Evolutionary conservation across 53 echinoderm and acorn worm species (phyloP).

Genomic region (Echinarachnius parma): DNA sequence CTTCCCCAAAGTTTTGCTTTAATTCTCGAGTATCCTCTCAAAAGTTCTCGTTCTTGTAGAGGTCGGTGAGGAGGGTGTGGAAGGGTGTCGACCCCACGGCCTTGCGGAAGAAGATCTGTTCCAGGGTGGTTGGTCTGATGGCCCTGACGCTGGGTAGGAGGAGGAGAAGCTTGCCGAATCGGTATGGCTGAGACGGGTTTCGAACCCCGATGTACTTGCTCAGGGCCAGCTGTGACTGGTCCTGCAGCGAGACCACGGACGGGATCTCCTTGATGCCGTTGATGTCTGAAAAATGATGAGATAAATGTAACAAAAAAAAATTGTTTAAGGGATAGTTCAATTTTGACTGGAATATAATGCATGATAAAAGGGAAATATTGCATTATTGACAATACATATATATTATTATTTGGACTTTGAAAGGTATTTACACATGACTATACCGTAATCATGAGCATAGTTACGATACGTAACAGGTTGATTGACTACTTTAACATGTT

Average conservation of each 20-base stretch:
- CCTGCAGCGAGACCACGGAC: slow-evolving; percentile 72
- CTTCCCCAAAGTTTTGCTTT: no score
- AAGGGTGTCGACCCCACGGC: slow-evolving; percentile 90
- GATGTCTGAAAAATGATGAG: slow-evolving; percentile 68
- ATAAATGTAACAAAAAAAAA: not conserved
- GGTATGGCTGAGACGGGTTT: slow-evolving; percentile 83
- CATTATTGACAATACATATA: no score
- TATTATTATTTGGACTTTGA: no score
- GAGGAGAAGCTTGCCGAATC: slow-evolving; percentile 87
- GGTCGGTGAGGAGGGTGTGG: slow-evolving; percentile 67
- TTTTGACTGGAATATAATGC: no score
- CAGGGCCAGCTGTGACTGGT: slow-evolving; percentile 92
- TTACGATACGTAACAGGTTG: no score
- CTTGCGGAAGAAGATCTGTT: slow-evolving; percentile 90
- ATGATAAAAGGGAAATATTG: no score
- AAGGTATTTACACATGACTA: no score
- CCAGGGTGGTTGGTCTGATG: slow-evolving; percentile 79
- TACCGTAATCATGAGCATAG: no score
- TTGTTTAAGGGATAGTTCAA: not conserved
- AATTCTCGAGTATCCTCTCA: slow-evolving; percentile 6
- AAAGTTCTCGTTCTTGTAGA: slow-evolving; percentile 88
- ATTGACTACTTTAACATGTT: no score
- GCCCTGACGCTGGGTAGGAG: slow-evolving; percentile 82
- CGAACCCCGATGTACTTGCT: slow-evolving; percentile 87
- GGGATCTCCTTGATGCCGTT: slow-evolving; percentile 67